Evolutionary conservation across 2,113 vertebrate species (phyloP).

Genomic region (Desmodus rotundus): DNA sequence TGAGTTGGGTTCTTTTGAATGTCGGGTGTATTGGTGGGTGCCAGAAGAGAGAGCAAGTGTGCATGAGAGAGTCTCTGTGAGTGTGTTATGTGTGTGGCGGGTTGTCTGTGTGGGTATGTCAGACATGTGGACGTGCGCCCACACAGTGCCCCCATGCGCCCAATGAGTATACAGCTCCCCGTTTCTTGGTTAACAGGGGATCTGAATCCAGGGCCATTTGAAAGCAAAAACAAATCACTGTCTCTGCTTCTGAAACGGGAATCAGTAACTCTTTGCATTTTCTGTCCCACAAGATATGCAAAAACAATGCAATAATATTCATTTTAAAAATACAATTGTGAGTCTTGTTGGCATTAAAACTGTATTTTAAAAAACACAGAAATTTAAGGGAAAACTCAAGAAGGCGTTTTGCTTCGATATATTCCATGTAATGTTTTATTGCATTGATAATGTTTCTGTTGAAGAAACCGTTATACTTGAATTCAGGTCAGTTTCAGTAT

Average conservation of each 20-base stretch:
- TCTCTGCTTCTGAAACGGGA: slow-evolving; percentile 84
- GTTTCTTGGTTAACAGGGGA: slow-evolving; percentile 62
- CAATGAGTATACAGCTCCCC: slow-evolving; percentile 64
- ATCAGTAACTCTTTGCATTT: slow-evolving; percentile 86
- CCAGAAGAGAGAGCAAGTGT: slow-evolving; percentile 1
- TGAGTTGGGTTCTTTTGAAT: slow-evolving; percentile 74
- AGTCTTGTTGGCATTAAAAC: slow-evolving; percentile 85
- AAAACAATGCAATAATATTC: slow-evolving; percentile 99
- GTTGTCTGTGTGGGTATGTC: slow-evolving; percentile 42
- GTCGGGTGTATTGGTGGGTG: slow-evolving; percentile 59
- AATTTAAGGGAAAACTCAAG: slow-evolving; percentile 71
- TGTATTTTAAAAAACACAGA: slow-evolving; percentile 82
- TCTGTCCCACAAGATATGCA: slow-evolving; percentile 99
- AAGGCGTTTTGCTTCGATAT: slow-evolving; percentile 82
- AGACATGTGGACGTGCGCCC: slow-evolving; percentile 51
- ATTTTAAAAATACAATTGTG: slow-evolving; percentile 84
- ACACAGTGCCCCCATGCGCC: background rate
- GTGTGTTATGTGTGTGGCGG: slow-evolving; percentile 56
- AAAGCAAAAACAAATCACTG: slow-evolving; percentile 82
- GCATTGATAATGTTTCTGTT: slow-evolving; percentile 90
- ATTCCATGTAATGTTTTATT: slow-evolving; percentile 89
- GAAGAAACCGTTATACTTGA: slow-evolving; percentile 96
- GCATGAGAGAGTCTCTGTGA: slow-evolving; percentile 21
- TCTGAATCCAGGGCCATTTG: slow-evolving; percentile 74
- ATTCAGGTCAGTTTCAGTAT: slow-evolving; percentile 95